phyloP scores from a whole-genome alignment of 2,888 invertebrate genomes.

The Leptinotarsa tumamoca region DNA sequence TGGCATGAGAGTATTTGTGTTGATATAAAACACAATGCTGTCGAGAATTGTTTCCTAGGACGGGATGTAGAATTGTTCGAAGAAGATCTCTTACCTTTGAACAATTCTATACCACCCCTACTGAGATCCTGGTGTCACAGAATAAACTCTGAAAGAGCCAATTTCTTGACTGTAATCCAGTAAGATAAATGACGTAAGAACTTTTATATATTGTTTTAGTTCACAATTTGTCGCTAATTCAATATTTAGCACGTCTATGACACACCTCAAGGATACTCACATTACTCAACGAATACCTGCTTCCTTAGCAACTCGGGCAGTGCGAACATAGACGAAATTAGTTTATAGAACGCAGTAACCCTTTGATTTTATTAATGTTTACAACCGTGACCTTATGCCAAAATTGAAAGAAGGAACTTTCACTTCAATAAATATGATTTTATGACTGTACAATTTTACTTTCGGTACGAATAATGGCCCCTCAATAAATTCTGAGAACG shows the following conservation, averaged over 20 bases:
- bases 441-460: slow-evolving; percentile 30
- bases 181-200: too few relatives aligned
- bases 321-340: slow-evolving; percentile 15
- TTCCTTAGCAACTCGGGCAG: slow-evolving; percentile 7
- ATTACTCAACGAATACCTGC: neutral
- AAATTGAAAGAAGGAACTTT: slow-evolving; percentile 18
- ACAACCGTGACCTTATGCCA: slow-evolving; percentile 23
- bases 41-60: too few relatives aligned
- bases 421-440: slow-evolving; percentile 25
- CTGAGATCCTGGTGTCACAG: too few relatives aligned
- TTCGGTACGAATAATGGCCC: slow-evolving; percentile 24
- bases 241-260: slow-evolving; percentile 13
- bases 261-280: neutral
- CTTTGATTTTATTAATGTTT: slow-evolving; percentile 19
- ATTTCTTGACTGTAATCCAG: too few relatives aligned
- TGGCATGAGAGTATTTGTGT: too few relatives aligned
- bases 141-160: too few relatives aligned
- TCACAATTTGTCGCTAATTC: too few relatives aligned
- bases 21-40: too few relatives aligned
- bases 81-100: too few relatives aligned
- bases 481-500: slow-evolving; percentile 35
- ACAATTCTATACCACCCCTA: too few relatives aligned
- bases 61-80: too few relatives aligned
- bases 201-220: too few relatives aligned
- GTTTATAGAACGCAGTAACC: slow-evolving; percentile 23